Percentiles rank a stretch among this genome's conserved stretches.
phyloP scores from a whole-genome alignment of 2,888 invertebrate species.

The Ochlodes sylvanus region DNA sequence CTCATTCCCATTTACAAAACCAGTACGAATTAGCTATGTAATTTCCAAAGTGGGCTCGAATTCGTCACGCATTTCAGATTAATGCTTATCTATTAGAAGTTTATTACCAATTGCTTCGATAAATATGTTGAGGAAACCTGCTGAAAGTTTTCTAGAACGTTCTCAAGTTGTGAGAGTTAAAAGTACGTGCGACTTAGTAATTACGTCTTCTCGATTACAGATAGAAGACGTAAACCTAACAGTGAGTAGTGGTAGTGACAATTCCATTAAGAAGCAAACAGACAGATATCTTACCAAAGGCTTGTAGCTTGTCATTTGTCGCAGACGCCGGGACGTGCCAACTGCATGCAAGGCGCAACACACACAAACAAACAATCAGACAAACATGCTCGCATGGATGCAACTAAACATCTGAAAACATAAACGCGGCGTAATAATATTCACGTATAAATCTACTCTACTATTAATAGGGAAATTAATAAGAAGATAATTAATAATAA shows the following conservation, averaged over 20 bases:
- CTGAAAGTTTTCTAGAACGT: no score
- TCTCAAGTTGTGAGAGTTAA: no score
- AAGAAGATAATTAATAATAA: slow-evolving; percentile 1
- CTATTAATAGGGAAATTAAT: background rate
- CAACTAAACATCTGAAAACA: slow-evolving; percentile 42
- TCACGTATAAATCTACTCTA: slow-evolving; percentile 13
- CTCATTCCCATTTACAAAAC: no score
- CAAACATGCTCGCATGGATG: slow-evolving; percentile 50
- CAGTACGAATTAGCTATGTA: no score
- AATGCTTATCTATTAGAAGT: no score
- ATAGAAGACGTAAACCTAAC: background rate
- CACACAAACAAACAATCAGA: slow-evolving; percentile 62
- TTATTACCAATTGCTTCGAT: no score
- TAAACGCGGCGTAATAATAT: slow-evolving; percentile 34
- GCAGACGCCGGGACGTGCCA: slow-evolving; percentile 59
- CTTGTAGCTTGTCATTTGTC: slow-evolving; percentile 78
- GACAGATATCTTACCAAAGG: slow-evolving; percentile 69
- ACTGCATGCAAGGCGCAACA: slow-evolving; percentile 76
- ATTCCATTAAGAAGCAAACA: slow-evolving; percentile 21
- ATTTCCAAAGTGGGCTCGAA: no score
- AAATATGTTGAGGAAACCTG: no score
- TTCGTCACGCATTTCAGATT: no score
- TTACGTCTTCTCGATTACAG: no score
- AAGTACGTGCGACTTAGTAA: no score
- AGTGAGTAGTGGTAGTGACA: no score